These are phyloP conservation scores for Myocastor coypus DNA, from an alignment of 2,113 vertebrate genomes.

Conservation along the genomic window DNA sequence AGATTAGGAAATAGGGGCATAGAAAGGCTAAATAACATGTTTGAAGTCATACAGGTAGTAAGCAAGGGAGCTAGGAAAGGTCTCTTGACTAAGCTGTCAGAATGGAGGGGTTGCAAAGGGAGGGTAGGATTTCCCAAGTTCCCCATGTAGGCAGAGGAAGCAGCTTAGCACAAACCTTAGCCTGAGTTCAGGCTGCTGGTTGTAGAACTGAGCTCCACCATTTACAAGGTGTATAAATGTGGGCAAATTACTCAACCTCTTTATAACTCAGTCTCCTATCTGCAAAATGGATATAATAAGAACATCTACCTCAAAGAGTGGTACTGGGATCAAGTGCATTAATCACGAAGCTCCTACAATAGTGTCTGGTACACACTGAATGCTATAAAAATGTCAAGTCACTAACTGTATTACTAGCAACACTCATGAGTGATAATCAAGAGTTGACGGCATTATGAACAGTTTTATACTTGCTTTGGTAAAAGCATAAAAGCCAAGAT, in stretches of 20 bases:
- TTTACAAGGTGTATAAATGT: neutral
- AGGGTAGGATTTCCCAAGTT: neutral
- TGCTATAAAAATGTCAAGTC: neutral
- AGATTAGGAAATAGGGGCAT: constrained; percentile 4
- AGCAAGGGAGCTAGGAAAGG: neutral
- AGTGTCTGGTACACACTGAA: neutral
- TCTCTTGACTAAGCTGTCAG: neutral
- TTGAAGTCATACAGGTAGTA: neutral
- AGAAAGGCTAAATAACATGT: neutral
- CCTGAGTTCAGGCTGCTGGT: neutral
- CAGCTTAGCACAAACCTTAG: neutral
- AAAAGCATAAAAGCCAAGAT: constrained; percentile 71
- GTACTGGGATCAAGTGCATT: neutral
- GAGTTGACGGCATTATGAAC: constrained; percentile 70
- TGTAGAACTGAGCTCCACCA: neutral
- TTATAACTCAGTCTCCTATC: neutral
- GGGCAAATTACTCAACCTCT: neutral
- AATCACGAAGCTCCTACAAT: neutral
- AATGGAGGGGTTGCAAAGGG: neutral
- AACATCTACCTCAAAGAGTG: neutral
- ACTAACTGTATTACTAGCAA: neutral
- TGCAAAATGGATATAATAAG: constrained; percentile 24
- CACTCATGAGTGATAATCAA: constrained; percentile 64
- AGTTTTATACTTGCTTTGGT: constrained; percentile 64
- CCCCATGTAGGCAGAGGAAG: neutral